Base-by-base conservation (phyloP, 1,140 invertebrate species). In the Melipona quadrifasciata region DNA sequence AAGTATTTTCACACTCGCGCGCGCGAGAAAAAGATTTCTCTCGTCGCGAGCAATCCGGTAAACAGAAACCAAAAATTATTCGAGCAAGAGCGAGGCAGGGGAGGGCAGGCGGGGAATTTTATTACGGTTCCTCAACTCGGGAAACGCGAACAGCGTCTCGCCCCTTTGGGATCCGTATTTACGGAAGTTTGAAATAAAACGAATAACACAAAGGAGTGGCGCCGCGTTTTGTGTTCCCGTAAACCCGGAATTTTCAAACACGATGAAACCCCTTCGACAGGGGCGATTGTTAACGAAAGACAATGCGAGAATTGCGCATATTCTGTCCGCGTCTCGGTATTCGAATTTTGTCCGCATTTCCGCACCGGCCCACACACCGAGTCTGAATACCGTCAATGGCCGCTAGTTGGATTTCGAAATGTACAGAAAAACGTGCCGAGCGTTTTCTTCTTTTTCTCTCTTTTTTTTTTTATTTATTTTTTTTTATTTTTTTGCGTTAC, bases 121-220 rank as follows among this genome's bases (percentile, higher is more conserved):
- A 55, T 74, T 31, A 55, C 27, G 27, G 19, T 74, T 74, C 8
- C 27, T 55, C 31, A 31, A 31, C 27, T 74, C 21, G 17, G 51
- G 14, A 19, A 31, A 19, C n/a, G 27, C 51, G 27, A 74, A 31
- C 51, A 31, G 4, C 16, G 8, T 5, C 11, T 4, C 19, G 68
- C 34, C 21, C n/a, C n/a, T 73, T 73, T 21, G 47, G 71, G 71
- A 53, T 19, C 12, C 24, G 27, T 31, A n/a, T 58, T 58, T 39
- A 53, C 17, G 21, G 39, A 39, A 58, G 31, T 75, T 58, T 34
- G 4, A 58, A 75, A 58, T 58, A 75, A 75, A n/a, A 75, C 58
- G 55, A 75, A 58, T 58, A 58, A 58, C 58, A 75, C 53, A 75
- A 75, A 75, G 21, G 14, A 5, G 19, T 21, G 51, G 27, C 21